Evolutionary conservation across 2,113 vertebrate species (phyloP), one percentile per base, ranked within the genome.

Genomic region (Paramormyrops kingsleyae): DNA sequence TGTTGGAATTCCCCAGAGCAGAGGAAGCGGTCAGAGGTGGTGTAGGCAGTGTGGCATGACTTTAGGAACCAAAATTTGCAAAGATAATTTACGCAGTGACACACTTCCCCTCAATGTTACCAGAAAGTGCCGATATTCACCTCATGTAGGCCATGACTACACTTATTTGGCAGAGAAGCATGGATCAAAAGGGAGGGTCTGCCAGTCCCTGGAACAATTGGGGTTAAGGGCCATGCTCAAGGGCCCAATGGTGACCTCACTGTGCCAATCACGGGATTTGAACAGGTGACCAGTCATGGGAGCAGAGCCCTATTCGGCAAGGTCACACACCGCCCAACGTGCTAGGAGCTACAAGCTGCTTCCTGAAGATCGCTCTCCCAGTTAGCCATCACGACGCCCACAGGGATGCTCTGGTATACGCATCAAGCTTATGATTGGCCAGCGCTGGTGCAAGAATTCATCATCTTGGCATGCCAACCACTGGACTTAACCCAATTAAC

Each of bases 401-500:
- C 74, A 42, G 9, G 35, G 15, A 80, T 35, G 91, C 94, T 94
- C 83, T 89, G 89, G 91, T 92, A 93, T 91, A 92, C 91, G 90
- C 92, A 92, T 94, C 93, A 94, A 91, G 93, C 94, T 94, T 93
- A 92, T 92, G 89, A 90, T 24, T 90, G 90, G 88, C 47, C 83
- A 62, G 89, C 88, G 90, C 91, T 92, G 92, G 92, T 90, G 89
- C 59, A 90, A 88, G 90, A 70, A 91, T 91, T 91, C 91, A 24
- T 87, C 21, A 74, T 90, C 91, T 92, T 91, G 91, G 91, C 93
- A 92, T 88, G 90, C 59, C 83, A 92, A 91, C 92, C 88, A 87
- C 12, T 90, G 52, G 53, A 91, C 90, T 94, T 94, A 94, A 94
- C 93, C 90, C 92, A 93, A 95, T 94, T 94, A 94, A 95, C 93